These are phyloP conservation scores for Aplidium turbinatum DNA, from an alignment of 23 tunicate genomes.

Conservation along the genomic window DNA sequence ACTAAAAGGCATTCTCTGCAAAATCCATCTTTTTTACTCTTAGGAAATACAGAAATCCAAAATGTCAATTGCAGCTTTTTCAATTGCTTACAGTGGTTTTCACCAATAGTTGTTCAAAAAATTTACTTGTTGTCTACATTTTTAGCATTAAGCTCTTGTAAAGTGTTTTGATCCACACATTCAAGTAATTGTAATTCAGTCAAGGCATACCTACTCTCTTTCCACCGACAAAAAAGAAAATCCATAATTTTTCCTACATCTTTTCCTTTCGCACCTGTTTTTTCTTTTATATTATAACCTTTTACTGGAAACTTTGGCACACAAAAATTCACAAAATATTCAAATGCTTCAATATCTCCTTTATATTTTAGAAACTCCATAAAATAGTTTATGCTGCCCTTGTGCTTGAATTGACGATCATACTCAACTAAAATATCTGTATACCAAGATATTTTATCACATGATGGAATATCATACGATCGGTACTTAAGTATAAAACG, in stretches of 20 bases:
- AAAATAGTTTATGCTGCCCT: slow-evolving; percentile 6
- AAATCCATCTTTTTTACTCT: no score
- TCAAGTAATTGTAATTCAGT: slow-evolving; percentile 40
- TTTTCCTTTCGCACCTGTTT: slow-evolving; percentile 53
- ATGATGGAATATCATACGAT: neutral
- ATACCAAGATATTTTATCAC: slow-evolving; percentile 8
- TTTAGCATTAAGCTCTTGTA: neutral
- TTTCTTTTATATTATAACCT: slow-evolving; percentile 45
- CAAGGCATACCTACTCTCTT: slow-evolving; percentile 59
- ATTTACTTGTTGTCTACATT: neutral
- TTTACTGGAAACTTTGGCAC: slow-evolving; percentile 64
- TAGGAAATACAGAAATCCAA: no score
- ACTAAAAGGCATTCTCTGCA: no score
- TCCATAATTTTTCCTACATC: slow-evolving; percentile 37
- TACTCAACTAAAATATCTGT: slow-evolving; percentile 34
- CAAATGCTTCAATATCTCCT: slow-evolving; percentile 70
- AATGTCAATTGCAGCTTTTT: no score
- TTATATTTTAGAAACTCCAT: slow-evolving; percentile 75
- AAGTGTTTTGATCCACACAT: slow-evolving; percentile 28
- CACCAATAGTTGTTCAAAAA: neutral
- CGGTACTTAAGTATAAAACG: slow-evolving; percentile 41
- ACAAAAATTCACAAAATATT: slow-evolving; percentile 43
- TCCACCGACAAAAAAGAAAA: slow-evolving; percentile 60
- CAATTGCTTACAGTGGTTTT: no score
- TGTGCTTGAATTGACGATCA: slow-evolving; percentile 4